phyloP scores from a whole-genome alignment of 2,888 invertebrate genomes.

The Alsophila aescularia region DNA sequence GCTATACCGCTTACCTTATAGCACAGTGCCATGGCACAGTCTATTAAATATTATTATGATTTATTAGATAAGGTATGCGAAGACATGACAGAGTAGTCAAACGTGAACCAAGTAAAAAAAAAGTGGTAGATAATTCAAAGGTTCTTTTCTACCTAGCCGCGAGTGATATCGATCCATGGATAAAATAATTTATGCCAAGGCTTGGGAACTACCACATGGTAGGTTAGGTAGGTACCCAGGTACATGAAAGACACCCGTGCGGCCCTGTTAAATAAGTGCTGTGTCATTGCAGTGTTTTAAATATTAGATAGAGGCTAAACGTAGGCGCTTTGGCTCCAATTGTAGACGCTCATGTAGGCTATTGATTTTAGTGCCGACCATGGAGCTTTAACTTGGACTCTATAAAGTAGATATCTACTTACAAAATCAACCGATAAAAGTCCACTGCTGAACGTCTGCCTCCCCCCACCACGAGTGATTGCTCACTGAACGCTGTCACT shows the following conservation, averaged over 20 bases:
- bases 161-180: slow-evolving; percentile 18
- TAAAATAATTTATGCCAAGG: slow-evolving; percentile 12
- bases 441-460: too few species aligned
- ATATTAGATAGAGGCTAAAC: slow-evolving; percentile 20
- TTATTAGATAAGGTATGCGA: too few species aligned
- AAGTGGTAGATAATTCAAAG: too few species aligned
- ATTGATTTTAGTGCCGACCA: slow-evolving; percentile 19
- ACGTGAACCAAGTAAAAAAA: too few species aligned
- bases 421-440: too few species aligned
- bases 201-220: slow-evolving; percentile 21
- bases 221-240: too few species aligned
- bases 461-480: too few species aligned
- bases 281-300: slow-evolving; percentile 23
- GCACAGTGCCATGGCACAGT: too few species aligned
- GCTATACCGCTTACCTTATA: too few species aligned
- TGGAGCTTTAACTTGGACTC: background rate
- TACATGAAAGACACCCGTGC: slow-evolving; percentile 3
- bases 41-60: too few species aligned
- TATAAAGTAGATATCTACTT: background rate
- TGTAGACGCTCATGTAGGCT: slow-evolving; percentile 2
- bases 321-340: slow-evolving; percentile 12
- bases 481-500: too few species aligned
- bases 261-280: slow-evolving; percentile 12
- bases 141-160: background rate
- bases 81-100: too few species aligned